A percentile compares a stretch with the other conserved stretches of the same genome.
Evolutionary conservation across 1,140 invertebrate genomes (phyloP).

Genomic region (Thereuonema tuberculata): DNA sequence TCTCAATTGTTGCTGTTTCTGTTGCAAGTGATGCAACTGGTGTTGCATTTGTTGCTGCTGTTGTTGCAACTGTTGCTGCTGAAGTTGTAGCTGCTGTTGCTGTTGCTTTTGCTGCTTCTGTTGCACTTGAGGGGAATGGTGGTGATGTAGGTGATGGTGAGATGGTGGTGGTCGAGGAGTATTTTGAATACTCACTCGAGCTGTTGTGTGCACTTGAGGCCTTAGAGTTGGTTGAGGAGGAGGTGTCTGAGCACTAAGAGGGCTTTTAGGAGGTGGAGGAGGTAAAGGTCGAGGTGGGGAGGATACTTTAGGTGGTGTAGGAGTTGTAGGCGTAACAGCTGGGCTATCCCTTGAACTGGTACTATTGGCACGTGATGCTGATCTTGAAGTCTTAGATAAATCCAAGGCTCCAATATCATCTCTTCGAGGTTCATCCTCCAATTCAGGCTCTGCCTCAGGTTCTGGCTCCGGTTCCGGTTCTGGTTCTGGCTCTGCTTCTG

Average conservation of each 20-base stretch:
- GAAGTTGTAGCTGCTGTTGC: background rate
- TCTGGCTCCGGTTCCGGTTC: background rate
- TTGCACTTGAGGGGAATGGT: background rate
- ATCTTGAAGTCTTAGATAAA: slow-evolving; percentile 24
- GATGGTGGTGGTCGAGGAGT: background rate
- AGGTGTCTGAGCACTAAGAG: background rate
- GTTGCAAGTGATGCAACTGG: background rate
- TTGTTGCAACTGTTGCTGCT: background rate
- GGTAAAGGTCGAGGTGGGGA: slow-evolving; percentile 13
- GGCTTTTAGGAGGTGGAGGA: slow-evolving; percentile 12
- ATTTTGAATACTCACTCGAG: background rate
- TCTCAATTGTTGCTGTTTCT: background rate
- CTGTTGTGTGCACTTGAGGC: background rate
- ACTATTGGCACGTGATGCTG: slow-evolving; percentile 4
- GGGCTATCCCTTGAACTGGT: background rate
- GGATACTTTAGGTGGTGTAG: slow-evolving; percentile 7
- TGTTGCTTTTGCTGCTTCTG: background rate
- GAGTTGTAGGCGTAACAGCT: background rate
- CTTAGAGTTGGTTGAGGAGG: background rate
- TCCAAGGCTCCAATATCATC: slow-evolving; percentile 23
- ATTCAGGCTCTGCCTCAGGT: background rate
- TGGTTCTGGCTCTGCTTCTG: background rate
- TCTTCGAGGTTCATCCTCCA: slow-evolving; percentile 10
- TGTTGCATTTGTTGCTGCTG: background rate
- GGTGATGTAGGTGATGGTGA: background rate